Evolutionary conservation across 23 tunicate genomes (phyloP), one percentile per base, ranked within the genome.

Genomic region (Ciona savignyi): DNA sequence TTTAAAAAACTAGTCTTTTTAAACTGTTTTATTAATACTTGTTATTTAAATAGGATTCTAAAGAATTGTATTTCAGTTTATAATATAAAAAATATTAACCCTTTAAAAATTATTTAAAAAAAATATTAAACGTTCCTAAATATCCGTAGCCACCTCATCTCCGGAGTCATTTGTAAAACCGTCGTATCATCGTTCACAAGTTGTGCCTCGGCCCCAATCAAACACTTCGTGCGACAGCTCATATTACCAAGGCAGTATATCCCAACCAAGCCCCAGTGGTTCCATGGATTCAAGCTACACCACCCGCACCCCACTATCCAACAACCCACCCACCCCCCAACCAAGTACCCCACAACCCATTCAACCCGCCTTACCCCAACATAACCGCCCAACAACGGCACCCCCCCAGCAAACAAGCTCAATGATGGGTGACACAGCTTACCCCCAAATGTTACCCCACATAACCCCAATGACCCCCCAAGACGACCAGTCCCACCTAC

Each of bases 401-500:
- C 9, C 56, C 56, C 56, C 56, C 56, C 56, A 42, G 56, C n/a
- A n/a, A n/a, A 9, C 9, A 9, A 9, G 11, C 9, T 9, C 11
- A 42, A 42, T 42, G 56, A 42, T 42, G 9, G 56, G 9, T 42
- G 56, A 42, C 56, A 9, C 31, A 65, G 22, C 29, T 31, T 32
- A 28, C 24, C 85, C 26, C 24, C 35, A 1, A 20, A 63, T n/a
- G 78, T 49, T 1, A 49, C 85, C 2, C 33, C 85, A 42, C 56
- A 15, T 42, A 15, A n/a, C n/a, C n/a, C n/a, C n/a, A n/a, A 75
- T 62, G 20, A 70, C 70, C 11, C 70, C 87, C 1, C 62, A 62
- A 35, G 87, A 82, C 33, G 84, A 85, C 70, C 91, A 85, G 27
- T 85, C 91, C 28, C 91, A 85, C 56, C 67, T 85, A 72, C 91